Conservation (phyloP, 2,113 vertebrate genomes). For the Propithecus coquereli region DNA sequence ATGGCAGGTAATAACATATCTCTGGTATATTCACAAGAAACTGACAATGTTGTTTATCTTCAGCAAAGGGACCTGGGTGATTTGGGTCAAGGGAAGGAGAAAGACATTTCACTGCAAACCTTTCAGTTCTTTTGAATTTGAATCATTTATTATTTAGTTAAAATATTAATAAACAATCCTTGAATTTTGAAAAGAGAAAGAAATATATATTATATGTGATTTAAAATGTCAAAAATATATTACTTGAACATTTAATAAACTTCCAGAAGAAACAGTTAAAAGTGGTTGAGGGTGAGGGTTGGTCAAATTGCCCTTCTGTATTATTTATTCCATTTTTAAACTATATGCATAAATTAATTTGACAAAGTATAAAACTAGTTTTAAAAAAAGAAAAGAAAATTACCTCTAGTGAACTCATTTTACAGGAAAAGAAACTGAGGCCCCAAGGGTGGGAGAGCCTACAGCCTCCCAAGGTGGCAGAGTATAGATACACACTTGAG, state of each 20-base stretch:
- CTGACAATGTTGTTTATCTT: neutral
- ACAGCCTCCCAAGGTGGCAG: neutral
- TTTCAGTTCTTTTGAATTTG: neutral
- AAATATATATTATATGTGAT: neutral
- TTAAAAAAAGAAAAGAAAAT: neutral
- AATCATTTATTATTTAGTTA: neutral
- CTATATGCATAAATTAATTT: neutral
- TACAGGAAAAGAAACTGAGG: neutral
- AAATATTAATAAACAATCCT: neutral
- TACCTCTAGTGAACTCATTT: neutral
- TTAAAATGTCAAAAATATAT: neutral
- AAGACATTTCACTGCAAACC: neutral
- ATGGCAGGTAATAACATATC: neutral
- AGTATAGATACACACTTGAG: neutral
- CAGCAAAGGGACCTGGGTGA: neutral
- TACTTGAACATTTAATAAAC: neutral
- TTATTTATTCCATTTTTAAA: neutral
- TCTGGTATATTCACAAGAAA: neutral
- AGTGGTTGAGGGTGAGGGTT: neutral
- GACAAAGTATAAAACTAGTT: slow-evolving; percentile 6
- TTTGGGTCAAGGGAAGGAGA: neutral
- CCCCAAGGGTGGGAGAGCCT: no score
- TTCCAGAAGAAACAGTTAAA: neutral
- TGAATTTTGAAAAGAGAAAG: neutral
- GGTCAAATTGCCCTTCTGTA: neutral